Evolutionary conservation across 2,797 vertebrate genomes (phyloP), one percentile per base, ranked within the genome.

Genomic region (Leptatherina wallacei): DNA sequence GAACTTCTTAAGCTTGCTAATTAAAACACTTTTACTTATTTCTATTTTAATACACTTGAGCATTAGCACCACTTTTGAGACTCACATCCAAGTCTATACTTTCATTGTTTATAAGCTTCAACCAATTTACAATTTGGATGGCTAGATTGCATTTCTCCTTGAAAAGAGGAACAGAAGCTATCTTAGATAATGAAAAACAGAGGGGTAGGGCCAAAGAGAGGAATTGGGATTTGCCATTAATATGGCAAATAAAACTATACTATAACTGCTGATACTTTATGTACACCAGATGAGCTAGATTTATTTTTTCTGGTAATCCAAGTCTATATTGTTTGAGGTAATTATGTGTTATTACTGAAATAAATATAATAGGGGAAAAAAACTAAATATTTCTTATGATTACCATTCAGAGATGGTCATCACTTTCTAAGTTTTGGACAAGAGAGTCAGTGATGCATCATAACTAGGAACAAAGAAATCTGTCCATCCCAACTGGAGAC

Each of bases 391-490:
- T 16, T 42, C 16, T 42, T 42, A 0, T 44, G 42, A 44, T 44
- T 44, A 44, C 6, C 18, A 42, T 16, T 42, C 40, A 44, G 42
- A 44, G 6, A 10, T 35, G 36, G 6, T 60, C n/a, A 60, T 24
- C 35, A 40, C 11, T 16, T n/a, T 24, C 20, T 35, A 20, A 30
- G 16, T 29, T 44, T 18, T 18, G 20, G 27, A 47, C 24, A 29
- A 22, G 5, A 32, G 13, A 2, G 7, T 82, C 68, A 49, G 67
- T 20, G 16, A 30, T 42, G 62, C 61, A 65, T 75, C 68, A n/a
- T 44, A 40, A 29, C 69, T n/a, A 30, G 10, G 4, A 56, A 71
- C 65, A 77, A 49, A 29, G 11, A 82, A 81, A 79, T 83, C 36
- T 66, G 69, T 72, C 63, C 9, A 0, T 68, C 77, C 69, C 68